Conservation (phyloP, 2,113 vertebrate genomes). For the Thymallus thymallus region DNA sequence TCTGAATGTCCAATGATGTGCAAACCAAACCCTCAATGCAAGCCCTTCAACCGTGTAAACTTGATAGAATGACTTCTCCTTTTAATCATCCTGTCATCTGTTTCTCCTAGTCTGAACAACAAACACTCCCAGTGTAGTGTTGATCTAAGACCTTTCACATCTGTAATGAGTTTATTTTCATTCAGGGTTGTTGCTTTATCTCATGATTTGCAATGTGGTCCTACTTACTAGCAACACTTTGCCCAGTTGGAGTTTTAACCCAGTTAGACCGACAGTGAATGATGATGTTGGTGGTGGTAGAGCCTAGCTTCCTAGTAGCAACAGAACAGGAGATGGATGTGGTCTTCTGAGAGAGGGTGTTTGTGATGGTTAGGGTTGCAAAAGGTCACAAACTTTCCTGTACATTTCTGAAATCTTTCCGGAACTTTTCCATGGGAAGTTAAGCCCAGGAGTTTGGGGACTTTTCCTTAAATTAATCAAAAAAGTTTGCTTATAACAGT, state of each 20-base stretch:
- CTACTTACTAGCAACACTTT: not conserved
- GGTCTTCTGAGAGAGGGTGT: not conserved
- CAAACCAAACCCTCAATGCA: not conserved
- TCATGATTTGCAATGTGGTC: not conserved
- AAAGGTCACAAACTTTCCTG: no score
- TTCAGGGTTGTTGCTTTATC: not conserved
- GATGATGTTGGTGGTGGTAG: not conserved
- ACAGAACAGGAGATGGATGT: not conserved
- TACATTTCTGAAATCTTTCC: no score
- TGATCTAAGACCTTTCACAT: constrained; percentile 1
- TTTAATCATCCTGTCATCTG: not conserved
- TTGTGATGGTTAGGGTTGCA: no score
- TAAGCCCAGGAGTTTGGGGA: no score
- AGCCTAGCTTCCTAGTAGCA: not conserved
- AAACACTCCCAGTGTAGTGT: not conserved
- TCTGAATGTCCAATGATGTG: not conserved
- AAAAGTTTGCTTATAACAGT: no score
- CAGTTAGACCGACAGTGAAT: not conserved
- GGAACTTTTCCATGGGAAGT: no score
- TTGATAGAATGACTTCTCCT: constrained; percentile 1
- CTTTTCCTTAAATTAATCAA: no score
- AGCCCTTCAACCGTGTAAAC: not conserved
- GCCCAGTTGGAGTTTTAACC: not conserved
- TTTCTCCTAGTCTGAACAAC: not conserved
- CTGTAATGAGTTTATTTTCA: not conserved